Evolutionary conservation across 2,888 invertebrate species (phyloP).

Genomic region (Catocala fraxini): DNA sequence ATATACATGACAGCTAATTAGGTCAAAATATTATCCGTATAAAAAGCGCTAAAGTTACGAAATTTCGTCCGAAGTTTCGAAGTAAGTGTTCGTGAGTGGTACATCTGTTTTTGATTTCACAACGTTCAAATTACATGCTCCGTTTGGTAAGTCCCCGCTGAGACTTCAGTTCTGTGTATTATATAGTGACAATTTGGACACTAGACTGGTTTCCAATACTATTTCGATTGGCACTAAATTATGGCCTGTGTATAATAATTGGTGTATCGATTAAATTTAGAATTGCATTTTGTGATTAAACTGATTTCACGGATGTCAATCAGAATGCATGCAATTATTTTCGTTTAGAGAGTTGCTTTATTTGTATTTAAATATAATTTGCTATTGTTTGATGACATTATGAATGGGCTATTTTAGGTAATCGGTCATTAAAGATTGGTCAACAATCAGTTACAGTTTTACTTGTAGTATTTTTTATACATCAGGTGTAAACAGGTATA

Average conservation of each 20-base stretch:
- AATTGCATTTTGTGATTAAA: background rate
- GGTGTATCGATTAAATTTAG: background rate
- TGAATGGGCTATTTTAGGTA: too few species aligned
- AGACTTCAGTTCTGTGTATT: background rate
- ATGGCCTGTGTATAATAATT: background rate
- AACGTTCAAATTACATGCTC: conserved; percentile 7
- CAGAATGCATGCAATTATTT: too few species aligned
- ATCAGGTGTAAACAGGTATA: too few species aligned
- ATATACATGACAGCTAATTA: too few species aligned
- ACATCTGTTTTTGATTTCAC: background rate
- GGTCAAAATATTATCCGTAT: too few species aligned
- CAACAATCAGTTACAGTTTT: too few species aligned
- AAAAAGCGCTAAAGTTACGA: background rate
- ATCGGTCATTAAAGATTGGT: too few species aligned
- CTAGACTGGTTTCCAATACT: conserved; percentile 3
- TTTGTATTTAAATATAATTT: too few species aligned
- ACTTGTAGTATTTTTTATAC: too few species aligned
- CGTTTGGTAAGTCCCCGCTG: background rate
- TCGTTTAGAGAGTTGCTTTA: too few species aligned
- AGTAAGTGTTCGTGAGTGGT: background rate
- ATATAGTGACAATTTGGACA: background rate
- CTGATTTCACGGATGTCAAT: too few species aligned
- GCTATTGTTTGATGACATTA: too few species aligned
- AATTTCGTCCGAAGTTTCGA: background rate
- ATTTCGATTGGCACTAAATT: background rate